Base-by-base conservation (phyloP, 1,140 invertebrate genomes). In the Lethrus apterus region DNA sequence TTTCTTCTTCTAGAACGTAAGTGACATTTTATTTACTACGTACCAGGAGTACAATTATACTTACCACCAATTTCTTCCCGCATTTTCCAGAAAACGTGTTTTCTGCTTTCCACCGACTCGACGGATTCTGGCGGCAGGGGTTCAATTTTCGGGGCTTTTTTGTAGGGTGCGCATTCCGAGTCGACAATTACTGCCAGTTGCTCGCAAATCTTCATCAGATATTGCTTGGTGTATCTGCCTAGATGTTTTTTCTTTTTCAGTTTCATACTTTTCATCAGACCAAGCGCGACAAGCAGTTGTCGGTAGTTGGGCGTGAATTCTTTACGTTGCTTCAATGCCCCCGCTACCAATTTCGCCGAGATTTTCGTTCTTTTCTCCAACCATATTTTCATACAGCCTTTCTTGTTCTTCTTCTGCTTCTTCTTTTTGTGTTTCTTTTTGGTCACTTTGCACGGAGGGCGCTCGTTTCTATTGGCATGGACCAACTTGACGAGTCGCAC, bases 21-120 rank as follows among this genome's bases (percentile, higher is more conserved):
- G 14, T 31, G 14, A 31, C 14, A n/a, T n/a, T 31, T 31, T 31
- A 31, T 11, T 11, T 11, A 31, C 24, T 26, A 26, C 5, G 5
- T 26, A n/a, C 5, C n/a, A 26, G 24, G n/a, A 26, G 24, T 26
- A n/a, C 24, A 7, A 7, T 26, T n/a, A 26, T 26, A 5, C 5
- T 7, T 7, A n/a, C 24, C n/a, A 26, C 24, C n/a, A n/a, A 5
- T 7, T 7, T 26, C 24, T 2, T 18, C 19, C 8, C 35, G 17
- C 20, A 11, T 14, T 11, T 38, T 18, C 40, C 40, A 42, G 14
- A 26, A 14, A 13, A 42, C 13, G n/a, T 42, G 40, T 13, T 42
- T 42, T 14, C 11, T 26, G n/a, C 35, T 38, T 13, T 42, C 40
- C 1, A 15, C 40, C 7, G 21, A 24, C 10, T 42, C 40, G 11